Base-by-base conservation (phyloP, 2,113 vertebrate species). In the Argyrosomus japonicus region DNA sequence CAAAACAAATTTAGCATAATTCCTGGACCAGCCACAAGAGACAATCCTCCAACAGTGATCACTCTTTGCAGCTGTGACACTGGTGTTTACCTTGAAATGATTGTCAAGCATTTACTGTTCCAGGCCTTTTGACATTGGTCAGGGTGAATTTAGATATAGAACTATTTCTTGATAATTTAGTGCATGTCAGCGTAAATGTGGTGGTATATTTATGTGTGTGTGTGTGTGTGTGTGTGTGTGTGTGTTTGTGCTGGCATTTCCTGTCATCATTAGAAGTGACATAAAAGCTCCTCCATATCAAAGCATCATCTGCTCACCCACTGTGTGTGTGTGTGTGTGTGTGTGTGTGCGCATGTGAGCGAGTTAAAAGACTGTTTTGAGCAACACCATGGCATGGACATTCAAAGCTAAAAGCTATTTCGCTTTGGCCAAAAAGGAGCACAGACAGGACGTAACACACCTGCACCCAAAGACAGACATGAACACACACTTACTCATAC, bases 221-320 rank as follows among this genome's bases (percentile, higher is more conserved):
- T 54, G 51, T n/a, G 53, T 54, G 21, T n/a, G 53, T 54, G 53
- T 53, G 53, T 54, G 51, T 32, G 58, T 51, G 50, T 72, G 74
- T 77, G 64, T 71, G 75, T 82, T 8, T 82, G 62, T 56, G 40
- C 47, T 89, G 69, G 76, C 71, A 82, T 90, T 87, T 90, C 69
- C 73, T 87, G 65, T 77, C 48, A 61, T 89, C 79, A 85, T 87
- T 88, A 91, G 58, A 84, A 81, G 80, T 71, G 74, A 80, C 76
- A 92, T 92, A 79, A 93, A 92, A 90, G 85, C 79, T 60, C 69
- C n/a, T 65, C 40, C 61, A 84, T 84, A 90, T 94, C 87, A 92
- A 93, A 92, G 88, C 78, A 72, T 93, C 88, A 79, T 86, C 88
- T 92, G 88, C 72, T 86, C 83, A 60, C 64, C 60, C 71, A 57